A percentile compares a stretch with the other conserved stretches of the same genome.
phyloP scores from a whole-genome alignment of 2,113 vertebrate genomes.

The Dicentrarchus labrax region DNA sequence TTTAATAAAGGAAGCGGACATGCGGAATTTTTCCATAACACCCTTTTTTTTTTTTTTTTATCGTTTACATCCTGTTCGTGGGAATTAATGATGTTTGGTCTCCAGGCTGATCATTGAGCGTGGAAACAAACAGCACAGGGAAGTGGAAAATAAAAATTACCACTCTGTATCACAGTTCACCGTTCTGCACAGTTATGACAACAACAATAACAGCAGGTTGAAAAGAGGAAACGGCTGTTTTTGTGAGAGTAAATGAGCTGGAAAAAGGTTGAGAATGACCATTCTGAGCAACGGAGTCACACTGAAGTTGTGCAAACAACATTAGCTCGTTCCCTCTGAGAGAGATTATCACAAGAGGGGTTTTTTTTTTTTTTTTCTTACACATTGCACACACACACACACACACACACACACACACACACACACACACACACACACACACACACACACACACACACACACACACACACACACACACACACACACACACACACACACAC shows the following conservation, averaged over 20 bases:
- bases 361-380: neutral
- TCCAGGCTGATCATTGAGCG: neutral
- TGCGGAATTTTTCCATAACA: slow-evolving; percentile 2
- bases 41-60: neutral
- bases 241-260: slow-evolving; percentile 16
- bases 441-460: slow-evolving; percentile 22
- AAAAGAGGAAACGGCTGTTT: slow-evolving; percentile 32
- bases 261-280: slow-evolving; percentile 26
- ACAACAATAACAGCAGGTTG: neutral
- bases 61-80: slow-evolving; percentile 8
- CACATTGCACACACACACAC: slow-evolving; percentile 2
- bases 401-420: slow-evolving; percentile 34
- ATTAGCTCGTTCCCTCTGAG: neutral
- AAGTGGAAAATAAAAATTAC: slow-evolving; percentile 34
- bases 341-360: slow-evolving; percentile 7
- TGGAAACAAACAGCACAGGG: neutral
- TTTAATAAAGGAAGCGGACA: neutral
- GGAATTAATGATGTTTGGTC: slow-evolving; percentile 22
- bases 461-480: slow-evolving; percentile 27
- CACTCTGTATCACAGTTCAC: neutral
- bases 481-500: slow-evolving; percentile 41
- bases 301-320: slow-evolving; percentile 27
- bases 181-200: slow-evolving; percentile 1
- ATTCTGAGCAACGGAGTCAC: neutral
- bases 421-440: slow-evolving; percentile 43